Evolutionary conservation across 2,888 invertebrate species (phyloP).

Genomic region (Sycophila texana): DNA sequence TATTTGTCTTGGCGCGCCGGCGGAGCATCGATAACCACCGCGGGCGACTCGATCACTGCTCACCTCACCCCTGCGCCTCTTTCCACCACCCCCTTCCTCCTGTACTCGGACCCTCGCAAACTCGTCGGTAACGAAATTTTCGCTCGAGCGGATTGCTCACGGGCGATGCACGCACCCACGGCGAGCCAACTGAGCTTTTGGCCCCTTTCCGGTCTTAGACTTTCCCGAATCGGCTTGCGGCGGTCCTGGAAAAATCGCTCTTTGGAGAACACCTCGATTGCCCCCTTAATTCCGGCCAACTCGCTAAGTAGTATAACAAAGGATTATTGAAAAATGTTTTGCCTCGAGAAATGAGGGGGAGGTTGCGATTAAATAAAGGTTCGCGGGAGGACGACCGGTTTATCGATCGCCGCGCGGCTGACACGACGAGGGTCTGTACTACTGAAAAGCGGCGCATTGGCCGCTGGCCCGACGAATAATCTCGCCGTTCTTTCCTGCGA

Average conservation of each 20-base stretch:
- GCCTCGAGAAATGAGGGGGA: background rate
- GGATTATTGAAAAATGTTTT: background rate
- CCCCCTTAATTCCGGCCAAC: no score
- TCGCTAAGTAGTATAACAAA: background rate
- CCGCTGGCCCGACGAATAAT: background rate
- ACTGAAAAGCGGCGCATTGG: background rate
- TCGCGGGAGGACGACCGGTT: background rate
- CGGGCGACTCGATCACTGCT: background rate
- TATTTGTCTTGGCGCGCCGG: constrained; percentile 11
- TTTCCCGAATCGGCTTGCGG: constrained; percentile 1
- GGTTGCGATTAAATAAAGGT: background rate
- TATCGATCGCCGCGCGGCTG: background rate
- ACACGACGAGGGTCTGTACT: background rate
- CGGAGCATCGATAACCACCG: background rate
- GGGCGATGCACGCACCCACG: background rate
- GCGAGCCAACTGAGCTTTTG: background rate
- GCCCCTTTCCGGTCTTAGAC: background rate
- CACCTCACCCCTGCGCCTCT: background rate
- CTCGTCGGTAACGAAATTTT: background rate
- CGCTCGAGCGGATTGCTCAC: background rate
- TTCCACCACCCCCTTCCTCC: no score
- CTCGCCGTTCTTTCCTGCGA: background rate
- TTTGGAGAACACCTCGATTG: no score
- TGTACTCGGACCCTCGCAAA: no score
- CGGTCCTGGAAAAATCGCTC: background rate